Conservation (phyloP, 2,888 invertebrate species). For the Podabrus alpinus region DNA sequence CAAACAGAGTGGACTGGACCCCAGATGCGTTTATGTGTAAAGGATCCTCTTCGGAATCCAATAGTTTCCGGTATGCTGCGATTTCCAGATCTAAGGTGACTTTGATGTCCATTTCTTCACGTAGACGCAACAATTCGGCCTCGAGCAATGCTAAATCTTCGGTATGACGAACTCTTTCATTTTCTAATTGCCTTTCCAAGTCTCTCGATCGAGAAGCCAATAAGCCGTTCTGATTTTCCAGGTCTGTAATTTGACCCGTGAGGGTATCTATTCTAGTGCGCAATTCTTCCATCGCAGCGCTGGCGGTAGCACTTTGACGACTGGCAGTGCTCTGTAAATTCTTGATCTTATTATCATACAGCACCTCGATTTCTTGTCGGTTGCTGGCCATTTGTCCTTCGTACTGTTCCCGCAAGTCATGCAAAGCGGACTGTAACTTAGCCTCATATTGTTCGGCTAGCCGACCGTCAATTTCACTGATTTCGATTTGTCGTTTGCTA, state of each 20-base stretch:
- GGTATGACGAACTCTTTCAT: constrained; percentile 78
- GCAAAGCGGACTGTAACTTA: constrained; percentile 86
- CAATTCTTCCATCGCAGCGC: constrained; percentile 80
- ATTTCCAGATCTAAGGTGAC: constrained; percentile 57
- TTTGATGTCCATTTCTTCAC: constrained; percentile 94
- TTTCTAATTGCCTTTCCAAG: constrained; percentile 79
- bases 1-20: constrained; percentile 59
- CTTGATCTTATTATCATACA: constrained; percentile 83
- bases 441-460: constrained; percentile 92
- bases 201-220: constrained; percentile 87
- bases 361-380: constrained; percentile 85
- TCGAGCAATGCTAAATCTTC: constrained; percentile 77
- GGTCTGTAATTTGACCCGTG: constrained; percentile 72
- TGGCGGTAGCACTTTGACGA: constrained; percentile 74
- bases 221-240: constrained; percentile 91
- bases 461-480: constrained; percentile 92
- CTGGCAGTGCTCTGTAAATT: too few species aligned
- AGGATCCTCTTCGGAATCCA: constrained; percentile 83
- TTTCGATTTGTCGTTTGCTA: constrained; percentile 85
- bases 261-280: constrained; percentile 77
- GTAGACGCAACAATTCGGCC: constrained; percentile 74
- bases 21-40: constrained; percentile 65
- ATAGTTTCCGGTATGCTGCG: constrained; percentile 75
- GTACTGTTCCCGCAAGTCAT: too few species aligned
- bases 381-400: constrained; percentile 83